Conservation (phyloP, 37 sponge, comb jelly and placozoan genomes). For the Halisarca cf. caerulea region DNA sequence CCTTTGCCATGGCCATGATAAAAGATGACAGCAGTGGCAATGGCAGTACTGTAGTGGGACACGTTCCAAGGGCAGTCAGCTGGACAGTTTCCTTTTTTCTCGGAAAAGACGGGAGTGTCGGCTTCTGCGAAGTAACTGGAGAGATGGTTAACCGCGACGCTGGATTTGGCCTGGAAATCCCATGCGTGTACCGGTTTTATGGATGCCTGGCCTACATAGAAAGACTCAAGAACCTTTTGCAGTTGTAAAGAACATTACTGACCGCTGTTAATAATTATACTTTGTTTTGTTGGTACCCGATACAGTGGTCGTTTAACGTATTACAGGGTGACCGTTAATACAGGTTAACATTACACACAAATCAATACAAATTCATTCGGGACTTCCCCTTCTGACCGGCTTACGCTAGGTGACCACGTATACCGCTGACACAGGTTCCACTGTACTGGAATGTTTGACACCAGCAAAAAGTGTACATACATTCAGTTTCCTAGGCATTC, state of each 20-base stretch:
- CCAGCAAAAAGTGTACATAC: slow-evolving; percentile 39
- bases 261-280: slow-evolving; percentile 2
- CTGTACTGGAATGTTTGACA: slow-evolving; percentile 11
- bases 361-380: slow-evolving; percentile 18
- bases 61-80: slow-evolving; percentile 26
- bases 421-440: slow-evolving; percentile 23
- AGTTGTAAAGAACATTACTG: background rate
- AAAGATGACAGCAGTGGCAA: too few species aligned
- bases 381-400: slow-evolving; percentile 6
- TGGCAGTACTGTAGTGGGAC: slow-evolving; percentile 7
- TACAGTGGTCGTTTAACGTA: slow-evolving; percentile 15
- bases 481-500: slow-evolving; percentile 43
- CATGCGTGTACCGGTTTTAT: slow-evolving; percentile 31
- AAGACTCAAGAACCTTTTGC: slow-evolving; percentile 19
- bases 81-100: slow-evolving; percentile 4
- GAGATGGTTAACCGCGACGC: background rate
- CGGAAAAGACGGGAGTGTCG: slow-evolving; percentile 1
- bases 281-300: background rate
- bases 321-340: slow-evolving; percentile 24
- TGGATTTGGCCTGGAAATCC: slow-evolving; percentile 35
- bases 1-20: slow-evolving; percentile 22
- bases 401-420: background rate
- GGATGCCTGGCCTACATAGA: slow-evolving; percentile 23
- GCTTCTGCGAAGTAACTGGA: slow-evolving; percentile 21
- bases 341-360: slow-evolving; percentile 29